These are phyloP conservation scores for Drosophila dunni DNA, from an alignment of 1,140 invertebrate species.

Conservation along the genomic window DNA sequence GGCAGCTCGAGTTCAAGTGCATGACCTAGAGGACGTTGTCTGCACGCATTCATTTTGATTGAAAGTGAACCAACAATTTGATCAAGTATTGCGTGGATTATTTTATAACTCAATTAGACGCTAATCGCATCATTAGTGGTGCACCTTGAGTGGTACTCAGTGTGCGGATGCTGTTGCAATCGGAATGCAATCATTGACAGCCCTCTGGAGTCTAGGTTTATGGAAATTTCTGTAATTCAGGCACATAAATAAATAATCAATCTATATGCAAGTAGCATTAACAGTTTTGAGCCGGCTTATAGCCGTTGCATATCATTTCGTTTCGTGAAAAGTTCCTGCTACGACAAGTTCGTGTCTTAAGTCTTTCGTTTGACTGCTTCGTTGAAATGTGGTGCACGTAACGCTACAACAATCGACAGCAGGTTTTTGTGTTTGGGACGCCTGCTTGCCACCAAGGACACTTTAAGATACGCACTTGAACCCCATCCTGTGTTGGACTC, in stretches of 20 bases:
- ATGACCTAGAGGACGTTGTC: conserved; percentile 34
- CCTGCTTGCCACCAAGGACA: conserved; percentile 74
- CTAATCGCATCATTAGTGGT: conserved; percentile 68
- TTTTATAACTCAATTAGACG: conserved; percentile 74
- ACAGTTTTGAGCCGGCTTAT: conserved; percentile 67
- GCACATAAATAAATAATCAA: conserved; percentile 67
- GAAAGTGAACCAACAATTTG: conserved; percentile 51
- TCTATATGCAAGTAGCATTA: conserved; percentile 75
- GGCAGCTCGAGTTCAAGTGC: conserved; percentile 64
- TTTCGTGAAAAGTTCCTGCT: conserved; percentile 69
- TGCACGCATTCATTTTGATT: conserved; percentile 34
- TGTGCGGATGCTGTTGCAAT: conserved; percentile 30
- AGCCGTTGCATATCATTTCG: conserved; percentile 19
- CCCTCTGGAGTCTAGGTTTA: conserved; percentile 10
- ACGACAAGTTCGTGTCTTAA: conserved; percentile 71
- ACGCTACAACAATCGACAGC: conserved; percentile 20
- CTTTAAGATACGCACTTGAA: conserved; percentile 67
- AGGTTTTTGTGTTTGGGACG: conserved; percentile 44
- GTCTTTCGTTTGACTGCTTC: conserved; percentile 49
- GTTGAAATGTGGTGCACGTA: conserved; percentile 31
- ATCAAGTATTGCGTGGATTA: conserved; percentile 53
- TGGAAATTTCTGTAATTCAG: conserved; percentile 43
- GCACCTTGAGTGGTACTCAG: conserved; percentile 16
- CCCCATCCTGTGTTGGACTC: conserved; percentile 35
- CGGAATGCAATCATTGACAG: conserved; percentile 59